A percentile compares a stretch with the other conserved stretches of the same genome.
Conservation (phyloP, 2,888 invertebrate species). For the Siphlonurus alternatus region DNA sequence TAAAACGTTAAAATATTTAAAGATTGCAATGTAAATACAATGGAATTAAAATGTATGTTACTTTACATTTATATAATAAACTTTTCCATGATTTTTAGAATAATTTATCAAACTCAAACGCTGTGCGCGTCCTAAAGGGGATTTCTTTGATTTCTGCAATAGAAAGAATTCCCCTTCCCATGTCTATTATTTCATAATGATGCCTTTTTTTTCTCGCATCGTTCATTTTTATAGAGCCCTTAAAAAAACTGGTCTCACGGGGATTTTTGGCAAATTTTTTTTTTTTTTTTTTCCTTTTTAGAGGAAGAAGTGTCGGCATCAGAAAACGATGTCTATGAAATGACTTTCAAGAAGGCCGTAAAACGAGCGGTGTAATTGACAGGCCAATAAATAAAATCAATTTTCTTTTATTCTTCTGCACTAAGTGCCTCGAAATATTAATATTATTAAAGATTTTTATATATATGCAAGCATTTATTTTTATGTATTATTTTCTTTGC, state of each 20-base stretch:
- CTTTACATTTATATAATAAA: no score
- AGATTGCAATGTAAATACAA: no score
- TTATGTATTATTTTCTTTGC: no score
- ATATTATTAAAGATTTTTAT: neutral
- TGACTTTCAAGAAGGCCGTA: neutral
- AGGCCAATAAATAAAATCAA: constrained; percentile 6
- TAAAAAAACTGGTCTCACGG: neutral
- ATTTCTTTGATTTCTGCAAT: neutral
- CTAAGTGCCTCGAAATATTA: neutral
- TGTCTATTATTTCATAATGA: neutral
- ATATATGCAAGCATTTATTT: no score
- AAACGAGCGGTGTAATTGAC: constrained; percentile 1
- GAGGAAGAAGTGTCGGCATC: neutral
- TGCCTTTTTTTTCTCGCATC: neutral
- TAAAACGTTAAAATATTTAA: no score
- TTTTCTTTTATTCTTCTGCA: neutral
- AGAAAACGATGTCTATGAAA: neutral
- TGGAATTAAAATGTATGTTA: no score
- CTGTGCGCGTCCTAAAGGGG: no score
- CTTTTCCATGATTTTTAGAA: no score
- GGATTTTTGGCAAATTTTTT: neutral
- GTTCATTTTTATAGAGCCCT: neutral
- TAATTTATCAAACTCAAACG: no score
- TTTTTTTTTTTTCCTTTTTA: neutral
- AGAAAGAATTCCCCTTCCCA: neutral